These are phyloP conservation scores for Sarcophaga caerulescens DNA, from an alignment of 2,888 invertebrate genomes.

Conservation along the genomic window DNA sequence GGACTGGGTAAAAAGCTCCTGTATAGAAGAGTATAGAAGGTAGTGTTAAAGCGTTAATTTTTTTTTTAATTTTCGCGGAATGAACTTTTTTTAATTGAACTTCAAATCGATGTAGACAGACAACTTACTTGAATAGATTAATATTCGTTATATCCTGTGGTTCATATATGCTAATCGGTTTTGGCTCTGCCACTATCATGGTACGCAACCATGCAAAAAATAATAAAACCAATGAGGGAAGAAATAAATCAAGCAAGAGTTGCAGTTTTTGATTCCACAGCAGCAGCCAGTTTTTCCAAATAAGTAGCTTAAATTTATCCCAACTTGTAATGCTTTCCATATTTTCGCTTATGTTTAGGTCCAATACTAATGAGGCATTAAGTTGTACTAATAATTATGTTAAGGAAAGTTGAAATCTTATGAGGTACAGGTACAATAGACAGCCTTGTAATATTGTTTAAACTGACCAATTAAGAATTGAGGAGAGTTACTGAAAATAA, in stretches of 20 bases:
- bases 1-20: no score
- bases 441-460: no score
- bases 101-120: no score
- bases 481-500: no score
- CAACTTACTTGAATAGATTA: conserved; percentile 74
- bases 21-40: no score
- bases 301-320: conserved; percentile 86
- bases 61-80: no score
- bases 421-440: no score
- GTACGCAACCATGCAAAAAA: conserved; percentile 87
- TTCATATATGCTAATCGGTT: conserved; percentile 73
- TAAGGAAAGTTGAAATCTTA: no score
- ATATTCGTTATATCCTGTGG: conserved; percentile 78
- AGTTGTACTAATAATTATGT: neutral
- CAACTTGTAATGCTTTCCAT: conserved; percentile 77
- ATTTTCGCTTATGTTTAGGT: neutral
- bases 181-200: conserved; percentile 83
- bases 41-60: no score
- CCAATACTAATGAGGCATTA: conserved; percentile 20
- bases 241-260: conserved; percentile 85
- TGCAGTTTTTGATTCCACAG: conserved; percentile 88
- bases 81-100: no score
- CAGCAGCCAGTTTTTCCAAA: conserved; percentile 92
- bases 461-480: no score
- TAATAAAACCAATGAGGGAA: conserved; percentile 86